Base-by-base conservation (phyloP, 2,797 vertebrate genomes). In the Hydrolagus colliei region DNA sequence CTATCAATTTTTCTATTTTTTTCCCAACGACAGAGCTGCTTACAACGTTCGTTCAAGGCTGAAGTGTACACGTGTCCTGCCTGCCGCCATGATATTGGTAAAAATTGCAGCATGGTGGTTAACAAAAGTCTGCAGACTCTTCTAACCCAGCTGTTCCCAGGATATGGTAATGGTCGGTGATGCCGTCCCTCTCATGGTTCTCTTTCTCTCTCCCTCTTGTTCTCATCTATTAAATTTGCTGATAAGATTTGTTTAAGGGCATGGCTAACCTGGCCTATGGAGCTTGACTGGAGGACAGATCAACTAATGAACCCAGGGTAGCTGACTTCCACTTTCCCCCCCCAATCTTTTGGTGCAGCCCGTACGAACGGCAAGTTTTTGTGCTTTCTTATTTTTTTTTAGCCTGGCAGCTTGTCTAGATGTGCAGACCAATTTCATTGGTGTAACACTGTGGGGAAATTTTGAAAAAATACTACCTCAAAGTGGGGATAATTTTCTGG, bases 101-200 rank as follows among this genome's bases (percentile, higher is more conserved):
- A 95, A 22, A 93, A 91, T 88, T 96, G 97, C 87, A 86, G 91
- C 86, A 96, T 98, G 96, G 88, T 89, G 0, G 91, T 98, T 90
- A 99, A 99, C 88, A 92, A 96, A 89, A 86, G 93, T 0, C 94
- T 99, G 90, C 97, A 99, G 91, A 91, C 91, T 73, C 86, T 98
- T 86, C 94, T 99, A 82, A 93, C 32, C 89, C 97, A 97, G 93
- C 95, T 99, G 92, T 99, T 99, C 90, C 98, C 97, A 0, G 98
- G 98, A 74, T 99, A 99, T 35, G 97, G 95, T 94, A 97, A 90
- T 0, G 97, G 98, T 61, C 96, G 97, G 91, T 99, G 96, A 97
- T 95, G 88, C 87, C 87, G 68, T 86, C 86, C 22, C 10, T 68
- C 13, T 27, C 61, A 18, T n/a, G 72, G 61, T 86, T 41, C 35